Conservation (phyloP, 2,888 invertebrate genomes). For the Tuberolachnus salignus region DNA sequence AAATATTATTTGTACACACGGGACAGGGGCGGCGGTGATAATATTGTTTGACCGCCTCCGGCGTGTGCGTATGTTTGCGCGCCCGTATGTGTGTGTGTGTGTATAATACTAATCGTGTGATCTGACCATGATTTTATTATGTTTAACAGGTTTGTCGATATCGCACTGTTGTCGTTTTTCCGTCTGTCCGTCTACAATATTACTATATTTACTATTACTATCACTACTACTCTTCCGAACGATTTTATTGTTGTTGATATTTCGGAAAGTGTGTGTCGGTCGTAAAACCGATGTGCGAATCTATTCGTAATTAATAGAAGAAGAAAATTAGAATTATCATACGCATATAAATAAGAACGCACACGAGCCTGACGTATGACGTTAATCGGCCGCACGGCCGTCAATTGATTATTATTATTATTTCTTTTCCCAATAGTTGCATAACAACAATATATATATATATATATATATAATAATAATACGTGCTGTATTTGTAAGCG, state of each 20-base stretch:
- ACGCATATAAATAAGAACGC: no score
- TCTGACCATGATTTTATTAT: slow-evolving; percentile 30
- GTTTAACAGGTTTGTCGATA: slow-evolving; percentile 31
- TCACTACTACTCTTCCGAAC: background rate
- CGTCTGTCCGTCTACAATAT: background rate
- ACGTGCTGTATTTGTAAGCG: no score
- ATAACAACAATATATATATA: background rate
- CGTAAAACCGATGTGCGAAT: no score
- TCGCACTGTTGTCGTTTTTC: slow-evolving; percentile 32
- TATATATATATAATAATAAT: no score
- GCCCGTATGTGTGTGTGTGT: background rate
- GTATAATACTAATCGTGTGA: slow-evolving; percentile 1
- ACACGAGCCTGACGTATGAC: background rate
- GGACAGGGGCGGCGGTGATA: background rate
- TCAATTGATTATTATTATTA: slow-evolving; percentile 9
- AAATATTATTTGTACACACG: background rate
- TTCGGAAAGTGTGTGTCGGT: no score
- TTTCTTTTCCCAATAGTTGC: background rate
- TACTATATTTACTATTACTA: background rate
- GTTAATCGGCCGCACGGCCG: slow-evolving; percentile 20
- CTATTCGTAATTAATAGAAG: no score
- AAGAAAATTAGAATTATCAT: no score
- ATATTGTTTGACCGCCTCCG: slow-evolving; percentile 4
- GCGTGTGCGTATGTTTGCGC: background rate
- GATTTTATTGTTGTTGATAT: background rate